Percentiles rank a stretch among this genome's conserved stretches.
These are phyloP conservation scores for Amiota mariae DNA, from an alignment of 2,888 invertebrate genomes.

Conservation along the genomic window DNA sequence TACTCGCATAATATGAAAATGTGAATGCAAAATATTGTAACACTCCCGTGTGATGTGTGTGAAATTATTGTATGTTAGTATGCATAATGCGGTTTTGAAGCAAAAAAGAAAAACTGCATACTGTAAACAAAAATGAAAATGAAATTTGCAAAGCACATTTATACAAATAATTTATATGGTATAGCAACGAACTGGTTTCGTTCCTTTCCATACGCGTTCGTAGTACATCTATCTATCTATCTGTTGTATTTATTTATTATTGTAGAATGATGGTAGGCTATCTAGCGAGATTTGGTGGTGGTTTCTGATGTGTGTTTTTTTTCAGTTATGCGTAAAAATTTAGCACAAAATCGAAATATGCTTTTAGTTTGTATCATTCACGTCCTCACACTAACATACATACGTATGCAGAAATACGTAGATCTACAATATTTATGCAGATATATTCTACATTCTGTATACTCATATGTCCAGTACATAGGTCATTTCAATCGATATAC, in stretches of 20 bases:
- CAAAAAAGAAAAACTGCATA: neutral
- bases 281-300: too few species aligned
- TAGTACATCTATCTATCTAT: neutral
- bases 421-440: neutral
- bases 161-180: constrained; percentile 11
- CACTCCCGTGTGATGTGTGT: too few species aligned
- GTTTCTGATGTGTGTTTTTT: neutral
- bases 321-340: constrained; percentile 7
- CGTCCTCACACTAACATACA: neutral
- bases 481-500: constrained; percentile 10
- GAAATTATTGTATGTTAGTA: neutral
- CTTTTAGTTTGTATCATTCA: constrained; percentile 5
- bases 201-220: neutral
- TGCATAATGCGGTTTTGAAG: neutral
- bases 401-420: neutral
- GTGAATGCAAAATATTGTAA: too few species aligned
- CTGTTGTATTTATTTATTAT: neutral
- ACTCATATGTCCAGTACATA: too few species aligned
- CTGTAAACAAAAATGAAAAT: neutral
- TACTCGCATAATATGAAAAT: neutral
- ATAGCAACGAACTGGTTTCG: constrained; percentile 9
- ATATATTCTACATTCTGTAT: too few species aligned
- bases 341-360: constrained; percentile 11
- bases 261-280: too few species aligned
- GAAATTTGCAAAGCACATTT: constrained; percentile 19